Conservation (phyloP, 2,888 invertebrate genomes). For the Lasioglossum malachurum region DNA sequence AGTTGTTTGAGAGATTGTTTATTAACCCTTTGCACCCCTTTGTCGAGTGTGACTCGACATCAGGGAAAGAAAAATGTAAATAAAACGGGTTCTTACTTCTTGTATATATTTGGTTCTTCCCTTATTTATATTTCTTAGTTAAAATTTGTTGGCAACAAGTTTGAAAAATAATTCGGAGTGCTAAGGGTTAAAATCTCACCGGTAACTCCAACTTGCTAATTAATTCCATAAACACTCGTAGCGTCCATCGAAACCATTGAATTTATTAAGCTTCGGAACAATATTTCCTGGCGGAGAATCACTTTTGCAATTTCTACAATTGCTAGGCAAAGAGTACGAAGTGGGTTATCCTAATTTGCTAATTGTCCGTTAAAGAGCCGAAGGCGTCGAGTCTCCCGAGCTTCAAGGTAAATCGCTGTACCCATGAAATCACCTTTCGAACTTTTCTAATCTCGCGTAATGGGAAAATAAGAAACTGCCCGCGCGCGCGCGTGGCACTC, state of each 20-base stretch:
- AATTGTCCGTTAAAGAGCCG: not conserved
- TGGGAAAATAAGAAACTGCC: not conserved
- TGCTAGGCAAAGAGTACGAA: not conserved
- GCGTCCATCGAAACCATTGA: not conserved
- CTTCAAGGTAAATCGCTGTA: not conserved
- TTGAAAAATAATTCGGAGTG: too few relatives aligned
- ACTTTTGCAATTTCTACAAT: not conserved
- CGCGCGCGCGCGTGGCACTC: not conserved
- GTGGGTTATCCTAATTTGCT: not conserved
- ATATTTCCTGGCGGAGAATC: too few relatives aligned
- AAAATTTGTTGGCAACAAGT: too few relatives aligned
- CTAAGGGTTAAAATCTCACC: too few relatives aligned
- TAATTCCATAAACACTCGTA: not conserved
- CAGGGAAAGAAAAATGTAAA: too few relatives aligned
- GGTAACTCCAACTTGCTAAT: not conserved
- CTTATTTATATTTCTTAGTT: too few relatives aligned
- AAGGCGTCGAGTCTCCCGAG: not conserved
- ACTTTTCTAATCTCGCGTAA: not conserved
- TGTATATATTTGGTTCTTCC: too few relatives aligned
- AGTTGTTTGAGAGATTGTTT: too few relatives aligned
- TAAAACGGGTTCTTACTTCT: too few relatives aligned
- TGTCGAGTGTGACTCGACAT: too few relatives aligned
- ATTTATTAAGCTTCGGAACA: not conserved
- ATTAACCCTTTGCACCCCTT: not conserved
- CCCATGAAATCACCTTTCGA: not conserved